phyloP scores from a whole-genome alignment of 2,888 invertebrate species.

The Drosophila anomelani region DNA sequence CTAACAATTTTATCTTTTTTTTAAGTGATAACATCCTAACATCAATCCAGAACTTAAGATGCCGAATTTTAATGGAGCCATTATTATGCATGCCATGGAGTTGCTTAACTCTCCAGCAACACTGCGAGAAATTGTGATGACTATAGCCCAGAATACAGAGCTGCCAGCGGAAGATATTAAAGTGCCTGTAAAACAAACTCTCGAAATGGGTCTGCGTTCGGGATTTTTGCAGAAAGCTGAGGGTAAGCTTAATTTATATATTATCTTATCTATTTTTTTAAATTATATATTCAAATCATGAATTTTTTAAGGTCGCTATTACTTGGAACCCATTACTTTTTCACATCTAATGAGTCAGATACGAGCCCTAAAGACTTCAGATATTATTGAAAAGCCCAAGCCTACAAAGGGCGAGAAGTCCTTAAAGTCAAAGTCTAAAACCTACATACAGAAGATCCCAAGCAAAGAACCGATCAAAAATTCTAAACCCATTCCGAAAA shows the following conservation, averaged over 20 bases:
- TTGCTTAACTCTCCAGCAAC: constrained; percentile 62
- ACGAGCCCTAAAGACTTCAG: neutral
- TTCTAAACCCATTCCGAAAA: neutral
- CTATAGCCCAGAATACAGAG: constrained; percentile 59
- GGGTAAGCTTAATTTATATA: constrained; percentile 37
- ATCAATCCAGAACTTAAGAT: constrained; percentile 2
- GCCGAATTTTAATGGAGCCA: constrained; percentile 68
- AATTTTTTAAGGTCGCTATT: constrained; percentile 53
- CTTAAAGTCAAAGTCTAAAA: neutral
- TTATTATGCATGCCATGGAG: constrained; percentile 63
- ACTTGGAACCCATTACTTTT: constrained; percentile 55
- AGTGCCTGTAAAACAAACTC: constrained; percentile 60
- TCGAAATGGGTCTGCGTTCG: constrained; percentile 55
- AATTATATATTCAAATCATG: no score
- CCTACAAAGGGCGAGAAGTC: neutral
- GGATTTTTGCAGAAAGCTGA: constrained; percentile 62
- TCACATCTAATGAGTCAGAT: constrained; percentile 41
- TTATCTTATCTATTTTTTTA: no score
- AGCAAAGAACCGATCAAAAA: neutral
- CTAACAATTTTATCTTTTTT: neutral
- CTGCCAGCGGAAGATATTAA: constrained; percentile 51
- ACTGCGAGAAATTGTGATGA: constrained; percentile 58
- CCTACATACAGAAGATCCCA: neutral
- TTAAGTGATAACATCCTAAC: neutral
- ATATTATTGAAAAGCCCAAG: neutral